Evolutionary conservation across 2,888 invertebrate genomes (phyloP), one percentile per base, ranked within the genome.

Genomic region (Carabus problematicus): DNA sequence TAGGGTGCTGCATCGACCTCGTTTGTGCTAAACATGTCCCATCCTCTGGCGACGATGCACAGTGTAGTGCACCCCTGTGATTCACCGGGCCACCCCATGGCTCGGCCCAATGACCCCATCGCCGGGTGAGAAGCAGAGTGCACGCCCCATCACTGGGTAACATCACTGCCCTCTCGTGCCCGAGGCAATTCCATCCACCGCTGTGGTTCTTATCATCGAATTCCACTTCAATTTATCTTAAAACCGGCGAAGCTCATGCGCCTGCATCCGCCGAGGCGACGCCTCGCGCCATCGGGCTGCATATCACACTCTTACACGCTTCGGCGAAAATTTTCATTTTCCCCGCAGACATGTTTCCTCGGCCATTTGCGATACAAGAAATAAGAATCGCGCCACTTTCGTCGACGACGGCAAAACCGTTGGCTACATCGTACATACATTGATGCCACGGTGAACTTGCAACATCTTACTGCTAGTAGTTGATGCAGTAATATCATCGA

Each of bases 221-320:
- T 69, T 69, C 55, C 69, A 69, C 62, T 69, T 69, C 69, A 69
- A 69, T 69, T 69, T 69, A 69, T 69, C 69, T 69, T 67, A 60
- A 67, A 67, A 67, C 60, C 67, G 18, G 41, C 40, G 49, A 52
- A 45, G 58, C 49, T 47, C 49, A 56, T 56, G 40, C 58, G 56
- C 52, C 59, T 54, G 62, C 55, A 62, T 47, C 55, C 55, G 55
- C 19, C 19, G 18, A 52, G 19, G 52, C 52, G 19, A 52, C 14
- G 14, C 19, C 14, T 16, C 16, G 16, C 52, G 6, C 52, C 19
- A 14, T 12, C 8, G 60, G 8, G 40, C 39, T 59, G 67, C 67
- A 67, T 67, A 67, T 67, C 67, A 60, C 54, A 19, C 19, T 41
- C 39, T 12, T 60, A 42, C 60, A 67, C 67, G 67, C 67, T 42